Conservation (phyloP, 2,113 vertebrate species). For the Jacana jacana region DNA sequence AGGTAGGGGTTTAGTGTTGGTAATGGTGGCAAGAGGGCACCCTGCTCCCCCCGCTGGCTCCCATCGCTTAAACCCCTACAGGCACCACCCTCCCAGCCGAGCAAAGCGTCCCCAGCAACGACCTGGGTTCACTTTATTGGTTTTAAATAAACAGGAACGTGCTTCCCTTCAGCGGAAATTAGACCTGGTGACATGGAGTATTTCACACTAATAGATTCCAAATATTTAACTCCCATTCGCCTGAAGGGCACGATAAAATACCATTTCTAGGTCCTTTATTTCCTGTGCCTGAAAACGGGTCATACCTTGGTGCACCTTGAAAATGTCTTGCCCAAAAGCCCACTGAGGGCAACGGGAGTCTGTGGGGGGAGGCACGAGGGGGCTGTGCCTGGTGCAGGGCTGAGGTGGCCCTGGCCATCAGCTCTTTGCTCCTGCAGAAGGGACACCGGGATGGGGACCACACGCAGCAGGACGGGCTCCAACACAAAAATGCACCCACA, state of each 20-base stretch:
- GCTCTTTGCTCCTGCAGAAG: background rate
- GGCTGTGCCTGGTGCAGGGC: background rate
- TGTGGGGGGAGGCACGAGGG: background rate
- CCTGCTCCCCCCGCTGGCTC: constrained; percentile 34
- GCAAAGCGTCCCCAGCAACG: background rate
- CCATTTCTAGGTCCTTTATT: constrained; percentile 3
- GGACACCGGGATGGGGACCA: background rate
- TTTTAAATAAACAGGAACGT: constrained; percentile 21
- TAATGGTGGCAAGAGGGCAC: background rate
- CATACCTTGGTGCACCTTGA: background rate
- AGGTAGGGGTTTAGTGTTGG: background rate
- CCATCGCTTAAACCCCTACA: background rate
- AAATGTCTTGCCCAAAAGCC: background rate
- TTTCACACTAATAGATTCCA: constrained; percentile 32
- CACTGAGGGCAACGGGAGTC: background rate
- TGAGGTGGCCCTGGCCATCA: rapidly evolving
- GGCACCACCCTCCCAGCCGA: background rate
- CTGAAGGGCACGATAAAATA: constrained; percentile 9
- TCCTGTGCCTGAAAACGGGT: background rate
- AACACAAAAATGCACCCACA: background rate
- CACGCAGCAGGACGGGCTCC: rapidly evolving
- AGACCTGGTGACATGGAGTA: background rate
- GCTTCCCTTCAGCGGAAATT: constrained; percentile 67
- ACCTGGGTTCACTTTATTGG: constrained; percentile 7
- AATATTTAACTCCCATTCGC: constrained; percentile 24